phyloP scores from a whole-genome alignment of 2,888 invertebrate genomes.

The Hypolimnas misippus region DNA sequence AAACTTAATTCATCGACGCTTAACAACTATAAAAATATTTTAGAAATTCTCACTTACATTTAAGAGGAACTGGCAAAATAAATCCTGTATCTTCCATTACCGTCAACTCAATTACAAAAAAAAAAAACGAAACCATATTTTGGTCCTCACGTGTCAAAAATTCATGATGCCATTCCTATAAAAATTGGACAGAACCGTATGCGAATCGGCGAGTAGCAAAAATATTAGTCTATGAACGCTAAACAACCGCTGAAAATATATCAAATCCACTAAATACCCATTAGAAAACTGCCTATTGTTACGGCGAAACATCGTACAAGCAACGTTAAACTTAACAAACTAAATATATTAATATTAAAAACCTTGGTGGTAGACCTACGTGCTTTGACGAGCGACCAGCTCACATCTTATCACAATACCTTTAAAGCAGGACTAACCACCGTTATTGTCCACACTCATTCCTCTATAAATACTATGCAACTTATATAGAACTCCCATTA shows the following conservation, averaged over 20 bases:
- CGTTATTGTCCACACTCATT: constrained; percentile 79
- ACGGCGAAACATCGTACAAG: constrained; percentile 71
- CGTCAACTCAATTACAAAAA: constrained; percentile 57
- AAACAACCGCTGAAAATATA: constrained; percentile 77
- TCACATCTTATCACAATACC: constrained; percentile 66
- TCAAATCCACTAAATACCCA: constrained; percentile 79
- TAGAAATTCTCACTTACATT: constrained; percentile 83
- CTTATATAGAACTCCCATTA: constrained; percentile 63
- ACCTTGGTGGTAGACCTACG: constrained; percentile 60
- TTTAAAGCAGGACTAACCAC: constrained; percentile 62
- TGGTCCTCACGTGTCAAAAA: constrained; percentile 75
- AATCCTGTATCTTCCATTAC: constrained; percentile 73
- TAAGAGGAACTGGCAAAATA: constrained; percentile 84
- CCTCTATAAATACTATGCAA: constrained; percentile 76
- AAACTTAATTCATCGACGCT: constrained; percentile 80
- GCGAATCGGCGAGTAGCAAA: constrained; percentile 76
- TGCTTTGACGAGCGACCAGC: constrained; percentile 49
- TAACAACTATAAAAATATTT: constrained; percentile 80
- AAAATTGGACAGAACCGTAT: constrained; percentile 73
- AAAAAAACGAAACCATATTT: constrained; percentile 68
- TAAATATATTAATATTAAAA: constrained; percentile 69
- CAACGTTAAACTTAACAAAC: constrained; percentile 73
- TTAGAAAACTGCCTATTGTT: constrained; percentile 68
- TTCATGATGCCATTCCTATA: constrained; percentile 80
- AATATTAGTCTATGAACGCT: constrained; percentile 71